Base-by-base conservation (phyloP, 2,888 invertebrate genomes). In the Chirona hameri region DNA sequence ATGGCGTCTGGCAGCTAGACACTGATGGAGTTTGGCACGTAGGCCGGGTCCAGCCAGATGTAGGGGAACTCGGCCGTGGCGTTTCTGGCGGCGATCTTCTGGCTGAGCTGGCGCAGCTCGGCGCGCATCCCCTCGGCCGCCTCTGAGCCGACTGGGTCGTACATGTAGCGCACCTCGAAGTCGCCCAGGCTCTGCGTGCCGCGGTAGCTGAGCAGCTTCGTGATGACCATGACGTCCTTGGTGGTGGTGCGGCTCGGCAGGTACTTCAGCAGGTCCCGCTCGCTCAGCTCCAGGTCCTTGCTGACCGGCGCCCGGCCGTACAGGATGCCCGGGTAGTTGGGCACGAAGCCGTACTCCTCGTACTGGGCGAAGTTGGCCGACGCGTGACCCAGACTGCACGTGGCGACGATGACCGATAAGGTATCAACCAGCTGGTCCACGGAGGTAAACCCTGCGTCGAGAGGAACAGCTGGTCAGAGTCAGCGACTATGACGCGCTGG, bases 21-120 rank as follows among this genome's bases (percentile, higher is more conserved):
- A 84, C 88, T 88, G 85, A 89, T 89, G 80, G 88, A 87, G 86
- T 89, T 89, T 14, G 89, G 89, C 14, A 89, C 87, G 81, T 86
- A 87, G 21, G 87, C 87, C 21, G 89, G 89, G 85, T 89, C 88
- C 83, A 89, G 83, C 86, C 86, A 86, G n/a, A 85, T 87, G 84
- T 87, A 88, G 5, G 86, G 86, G 84, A 88, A 88, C 83, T 86
- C 85, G n/a, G 86, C 85, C 29, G 86, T 86, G 81, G 86, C 85
- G 84, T 89, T 89, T 81, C 88, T 85, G 79, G 86, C 85, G 82
- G 87, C 87, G 83, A 89, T 88, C 65, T 85, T 86, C 55, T 86
- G 85, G 81, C 88, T 87, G 65, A 88, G 86, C 57, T 85, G 85
- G 48, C 85, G 84, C 83, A 89, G 82, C 82, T 89, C 88, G 82